These are phyloP conservation scores for Nixonia krombeini DNA, from an alignment of 1,140 invertebrate genomes.

Conservation along the genomic window DNA sequence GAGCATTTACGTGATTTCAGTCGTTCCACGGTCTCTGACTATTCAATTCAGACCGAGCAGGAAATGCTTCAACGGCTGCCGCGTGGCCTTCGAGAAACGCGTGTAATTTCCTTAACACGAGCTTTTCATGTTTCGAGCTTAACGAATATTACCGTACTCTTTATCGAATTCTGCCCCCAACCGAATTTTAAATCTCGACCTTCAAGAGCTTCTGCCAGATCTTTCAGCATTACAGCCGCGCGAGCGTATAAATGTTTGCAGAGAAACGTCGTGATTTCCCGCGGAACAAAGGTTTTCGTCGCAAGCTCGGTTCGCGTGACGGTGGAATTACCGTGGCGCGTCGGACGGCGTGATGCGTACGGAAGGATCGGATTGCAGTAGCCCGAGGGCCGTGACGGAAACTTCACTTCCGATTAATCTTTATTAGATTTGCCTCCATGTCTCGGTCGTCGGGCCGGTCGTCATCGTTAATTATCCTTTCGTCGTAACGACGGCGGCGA, in stretches of 20 bases:
- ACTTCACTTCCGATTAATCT: conserved; percentile 41
- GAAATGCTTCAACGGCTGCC: conserved; percentile 27
- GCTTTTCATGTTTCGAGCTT: background rate
- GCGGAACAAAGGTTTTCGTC: too few species aligned
- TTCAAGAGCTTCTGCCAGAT: too few species aligned
- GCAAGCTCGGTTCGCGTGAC: conserved; percentile 42
- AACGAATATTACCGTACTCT: too few species aligned
- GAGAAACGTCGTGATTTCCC: too few species aligned
- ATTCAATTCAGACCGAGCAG: conserved; percentile 14
- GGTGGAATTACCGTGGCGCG: conserved; percentile 26
- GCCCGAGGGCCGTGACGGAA: conserved; percentile 40
- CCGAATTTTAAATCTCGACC: too few species aligned
- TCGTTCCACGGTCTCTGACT: conserved; percentile 10
- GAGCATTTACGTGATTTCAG: conserved; percentile 29
- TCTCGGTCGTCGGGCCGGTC: conserved; percentile 26
- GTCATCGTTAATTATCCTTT: conserved; percentile 43
- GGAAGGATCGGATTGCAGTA: conserved; percentile 42
- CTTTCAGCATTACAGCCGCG: too few species aligned
- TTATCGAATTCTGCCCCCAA: background rate
- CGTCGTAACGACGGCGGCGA: conserved; percentile 22
- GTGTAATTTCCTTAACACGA: too few species aligned
- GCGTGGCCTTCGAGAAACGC: too few species aligned
- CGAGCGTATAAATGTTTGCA: too few species aligned
- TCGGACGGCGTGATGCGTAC: conserved; percentile 22
- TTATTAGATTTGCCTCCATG: conserved; percentile 44